Conservation (phyloP, 92 coral and sea anemone genomes). For the Siderastrea siderea region DNA sequence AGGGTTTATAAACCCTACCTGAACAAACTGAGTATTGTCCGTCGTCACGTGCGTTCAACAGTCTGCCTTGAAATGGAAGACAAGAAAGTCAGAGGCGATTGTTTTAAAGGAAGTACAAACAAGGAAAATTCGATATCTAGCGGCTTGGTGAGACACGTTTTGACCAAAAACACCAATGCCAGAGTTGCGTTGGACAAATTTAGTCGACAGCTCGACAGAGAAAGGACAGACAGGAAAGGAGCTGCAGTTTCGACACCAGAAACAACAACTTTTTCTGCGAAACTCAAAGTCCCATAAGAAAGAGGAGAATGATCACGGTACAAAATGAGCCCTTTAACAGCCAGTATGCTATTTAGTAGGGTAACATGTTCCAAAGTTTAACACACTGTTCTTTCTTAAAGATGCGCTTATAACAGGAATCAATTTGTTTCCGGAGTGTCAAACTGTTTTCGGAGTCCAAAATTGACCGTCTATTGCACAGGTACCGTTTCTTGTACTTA, state of each 20-base stretch:
- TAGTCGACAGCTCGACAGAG: constrained; percentile 72
- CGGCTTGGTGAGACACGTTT: constrained; percentile 44
- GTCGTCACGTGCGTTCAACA: too few species aligned
- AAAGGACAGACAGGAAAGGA: constrained; percentile 65
- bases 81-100: neutral
- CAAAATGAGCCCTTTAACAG: too few species aligned
- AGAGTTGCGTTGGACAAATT: constrained; percentile 65
- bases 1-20: too few species aligned
- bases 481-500: too few species aligned
- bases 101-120: neutral
- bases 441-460: too few species aligned
- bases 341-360: too few species aligned
- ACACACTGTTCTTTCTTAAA: too few species aligned
- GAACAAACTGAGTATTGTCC: too few species aligned
- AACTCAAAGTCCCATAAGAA: neutral
- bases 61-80: neutral
- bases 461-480: too few species aligned
- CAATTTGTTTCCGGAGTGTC: too few species aligned
- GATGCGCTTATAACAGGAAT: too few species aligned
- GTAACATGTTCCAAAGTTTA: too few species aligned
- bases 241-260: constrained; percentile 35
- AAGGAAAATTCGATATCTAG: constrained; percentile 19
- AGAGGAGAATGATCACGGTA: neutral
- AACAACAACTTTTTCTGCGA: constrained; percentile 15
- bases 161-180: constrained; percentile 77